Evolutionary conservation across 2,797 vertebrate species (phyloP), one percentile per base, ranked within the genome.

Genomic region (Vespertilio murinus): DNA sequence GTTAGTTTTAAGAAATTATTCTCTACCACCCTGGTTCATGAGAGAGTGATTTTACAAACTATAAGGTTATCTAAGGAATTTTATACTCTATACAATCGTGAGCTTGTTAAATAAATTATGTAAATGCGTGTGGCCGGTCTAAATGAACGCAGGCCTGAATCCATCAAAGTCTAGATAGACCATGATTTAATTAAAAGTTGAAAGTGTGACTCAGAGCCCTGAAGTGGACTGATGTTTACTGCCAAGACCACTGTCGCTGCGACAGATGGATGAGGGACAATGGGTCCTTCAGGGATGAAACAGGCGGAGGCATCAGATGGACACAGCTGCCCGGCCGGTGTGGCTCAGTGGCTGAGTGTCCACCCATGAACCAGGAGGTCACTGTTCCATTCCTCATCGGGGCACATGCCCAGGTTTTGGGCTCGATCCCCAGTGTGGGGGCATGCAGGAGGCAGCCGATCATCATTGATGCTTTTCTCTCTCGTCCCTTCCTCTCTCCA

Each of bases 171-270:
- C 64, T 35, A 79, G 87, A 82, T 61, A 86, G 94, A 45, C 87
- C 23, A 18, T 84, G 40, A 97, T 95, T 97, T 96, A 94, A 97
- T 96, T 96, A 96, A 94, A 96, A 93, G 92, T 88, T 89, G 96
- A 91, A 95, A 96, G 88, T 90, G 86, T 96, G 96, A 97, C 88
- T 97, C 95, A 93, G 38, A 49, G 93, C 90, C 74, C 94, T 95
- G 90, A 86, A 77, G 93, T 86, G 82, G 82, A 86, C 88, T 38
- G 65, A 70, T 93, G 95, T 83, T 95, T 95, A 90, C 75, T 89
- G 96, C 96, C 90, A 88, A 90, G 77, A 90, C 89, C 67, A 59
- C 61, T 59, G n/a, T 74, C 65, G 18, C 33, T 65, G 1, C 0
- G 82, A 90, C 78, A 86, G 74, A 95, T 33, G 47, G 93, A 96